phyloP scores from a whole-genome alignment of 2,888 invertebrate species.

The Tolmerus cingulatus region DNA sequence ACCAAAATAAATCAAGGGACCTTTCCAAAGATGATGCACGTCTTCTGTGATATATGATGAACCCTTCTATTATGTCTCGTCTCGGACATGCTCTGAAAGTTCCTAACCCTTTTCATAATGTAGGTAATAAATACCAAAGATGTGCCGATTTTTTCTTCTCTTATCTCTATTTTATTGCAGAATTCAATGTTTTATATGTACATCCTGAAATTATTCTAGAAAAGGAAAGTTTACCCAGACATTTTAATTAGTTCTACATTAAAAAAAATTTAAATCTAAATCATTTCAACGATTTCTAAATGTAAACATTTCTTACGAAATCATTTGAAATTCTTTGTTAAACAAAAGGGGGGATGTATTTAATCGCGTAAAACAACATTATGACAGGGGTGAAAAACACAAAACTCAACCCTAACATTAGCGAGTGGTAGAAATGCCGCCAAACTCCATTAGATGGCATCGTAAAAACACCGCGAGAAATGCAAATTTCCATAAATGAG shows the following conservation, averaged over 20 bases:
- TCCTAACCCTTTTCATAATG: not conserved
- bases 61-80: conserved; percentile 18
- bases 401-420: not conserved
- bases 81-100: not conserved
- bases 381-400: not conserved
- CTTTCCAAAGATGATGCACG: conserved; percentile 46
- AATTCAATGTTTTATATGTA: not conserved
- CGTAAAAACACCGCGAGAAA: conserved; percentile 44
- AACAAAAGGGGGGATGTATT: not conserved
- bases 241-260: not conserved
- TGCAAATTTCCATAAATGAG: conserved; percentile 44
- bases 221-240: not conserved
- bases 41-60: conserved; percentile 45
- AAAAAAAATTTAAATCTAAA: not conserved
- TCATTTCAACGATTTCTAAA: not conserved
- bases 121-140: not conserved
- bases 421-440: not conserved
- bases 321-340: not conserved
- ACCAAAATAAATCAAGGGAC: conserved; percentile 46
- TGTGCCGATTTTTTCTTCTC: not conserved
- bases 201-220: not conserved
- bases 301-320: not conserved
- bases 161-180: not conserved
- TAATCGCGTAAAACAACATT: not conserved
- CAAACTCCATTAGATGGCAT: conserved; percentile 42